phyloP scores from a whole-genome alignment of 2,888 invertebrate species.

The Ecliptopera silaceata region DNA sequence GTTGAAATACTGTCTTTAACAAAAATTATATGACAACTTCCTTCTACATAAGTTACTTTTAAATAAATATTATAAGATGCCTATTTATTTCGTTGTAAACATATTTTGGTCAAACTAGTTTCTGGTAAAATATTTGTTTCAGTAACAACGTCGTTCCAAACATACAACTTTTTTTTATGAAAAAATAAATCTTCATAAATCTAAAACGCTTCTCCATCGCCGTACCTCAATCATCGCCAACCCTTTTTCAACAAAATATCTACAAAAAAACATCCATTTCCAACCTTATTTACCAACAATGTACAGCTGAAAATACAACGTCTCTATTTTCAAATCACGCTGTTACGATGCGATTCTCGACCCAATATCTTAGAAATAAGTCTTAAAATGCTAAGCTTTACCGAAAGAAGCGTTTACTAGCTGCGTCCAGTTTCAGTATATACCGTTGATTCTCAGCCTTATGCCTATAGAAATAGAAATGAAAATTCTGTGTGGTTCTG shows the following conservation, averaged over 20 bases:
- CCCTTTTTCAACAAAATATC: constrained; percentile 18
- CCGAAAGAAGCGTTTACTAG: neutral
- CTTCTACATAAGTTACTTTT: no score
- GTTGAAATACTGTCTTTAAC: no score
- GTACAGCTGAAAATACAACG: constrained; percentile 8
- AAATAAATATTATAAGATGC: no score
- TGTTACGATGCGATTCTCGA: constrained; percentile 1
- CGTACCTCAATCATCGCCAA: constrained; percentile 15
- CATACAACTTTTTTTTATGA: constrained; percentile 1
- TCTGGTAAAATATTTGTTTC: neutral
- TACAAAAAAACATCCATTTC: neutral
- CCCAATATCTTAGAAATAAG: neutral
- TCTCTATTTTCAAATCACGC: neutral
- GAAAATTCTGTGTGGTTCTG: constrained; percentile 1
- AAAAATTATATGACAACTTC: no score
- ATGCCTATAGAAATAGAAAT: neutral
- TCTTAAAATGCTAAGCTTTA: neutral
- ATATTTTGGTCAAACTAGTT: no score
- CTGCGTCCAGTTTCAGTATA: neutral
- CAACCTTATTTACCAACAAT: neutral
- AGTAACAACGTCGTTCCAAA: neutral
- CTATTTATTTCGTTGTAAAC: no score
- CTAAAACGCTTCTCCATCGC: constrained; percentile 12
- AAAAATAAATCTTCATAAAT: constrained; percentile 7
- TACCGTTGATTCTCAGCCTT: neutral